Base-by-base conservation (phyloP, 2,888 invertebrate genomes). In the Polyommatus icarus region DNA sequence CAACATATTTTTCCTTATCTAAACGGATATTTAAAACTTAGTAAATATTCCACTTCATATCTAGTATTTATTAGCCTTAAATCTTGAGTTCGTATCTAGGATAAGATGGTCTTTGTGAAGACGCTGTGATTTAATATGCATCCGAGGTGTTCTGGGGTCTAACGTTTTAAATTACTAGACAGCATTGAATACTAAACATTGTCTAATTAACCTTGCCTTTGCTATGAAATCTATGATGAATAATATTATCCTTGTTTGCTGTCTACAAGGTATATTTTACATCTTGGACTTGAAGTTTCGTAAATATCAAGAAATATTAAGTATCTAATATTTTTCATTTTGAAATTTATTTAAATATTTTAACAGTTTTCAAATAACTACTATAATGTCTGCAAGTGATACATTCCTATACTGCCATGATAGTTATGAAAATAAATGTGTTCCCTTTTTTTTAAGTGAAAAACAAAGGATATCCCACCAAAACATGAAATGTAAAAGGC, bases 51-150 rank as follows among this genome's bases (percentile, higher is more conserved):
- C 5, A 67, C 15, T 67, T 61, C 20, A 12, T 24, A 61, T 24
- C 61, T 61, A 61, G 20, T 61, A 61, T 67, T 67, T 67, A 67
- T 67, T 29, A 29, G 29, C 15, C 67, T 29, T 32, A 67, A 15
- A 67, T 29, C 18, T 15, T 29, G 15, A 61, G 18, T 29, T 67
- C 67, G 4, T 18, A 61, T 88, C 87, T 76, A 86, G 87, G 29
- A 78, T 54, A 78, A 76, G n/a, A 76, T 76, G 71, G 81, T 80
- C 80, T 79, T 80, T 81, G 83, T 80, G 82, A 85, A 86, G 89
- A 90, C 87, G 87, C 85, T 83, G 85, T 88, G 86, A 89, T 91
- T 91, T 90, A 92, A 90, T 92, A 93, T 92, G 92, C 92, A 91
- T 87, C 87, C 87, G 84, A 88, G 90, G 89, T 90, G 89, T 88